Percentiles rank a stretch among this genome's conserved stretches.
Evolutionary conservation across 37 sponge, comb jelly and placozoan genomes (phyloP).

Genomic region (Aplysina aerophoba): DNA sequence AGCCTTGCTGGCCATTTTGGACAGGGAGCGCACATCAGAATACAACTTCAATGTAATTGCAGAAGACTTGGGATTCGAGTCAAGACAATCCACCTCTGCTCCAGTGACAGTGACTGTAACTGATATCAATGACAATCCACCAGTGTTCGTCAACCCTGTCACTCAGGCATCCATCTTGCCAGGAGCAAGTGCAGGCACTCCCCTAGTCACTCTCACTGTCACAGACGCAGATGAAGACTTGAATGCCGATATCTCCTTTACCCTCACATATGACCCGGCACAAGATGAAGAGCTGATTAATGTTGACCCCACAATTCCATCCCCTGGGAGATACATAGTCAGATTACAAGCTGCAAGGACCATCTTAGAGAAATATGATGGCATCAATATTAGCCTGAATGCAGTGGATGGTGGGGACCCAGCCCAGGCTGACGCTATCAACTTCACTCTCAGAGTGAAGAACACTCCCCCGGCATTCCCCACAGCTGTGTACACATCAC

Average conservation of each 20-base stretch:
- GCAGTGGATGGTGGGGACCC: neutral
- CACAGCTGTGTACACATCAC: constrained; percentile 21
- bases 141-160: constrained; percentile 30
- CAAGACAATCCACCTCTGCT: constrained; percentile 7
- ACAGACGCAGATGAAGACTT: constrained; percentile 1
- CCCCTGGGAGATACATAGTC: neutral
- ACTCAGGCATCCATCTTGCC: constrained; percentile 11
- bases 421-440: neutral
- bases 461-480: constrained; percentile 26
- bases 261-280: neutral
- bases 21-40: constrained; percentile 8
- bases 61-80: neutral
- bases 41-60: constrained; percentile 25
- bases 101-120: constrained; percentile 15
- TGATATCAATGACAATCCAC: constrained; percentile 46
- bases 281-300: neutral
- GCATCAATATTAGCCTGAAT: neutral
- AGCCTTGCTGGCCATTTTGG: neutral
- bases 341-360: constrained; percentile 7
- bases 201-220: constrained; percentile 1
- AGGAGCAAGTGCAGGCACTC: constrained; percentile 8
- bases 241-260: constrained; percentile 35
- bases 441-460: neutral
- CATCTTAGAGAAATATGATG: neutral
- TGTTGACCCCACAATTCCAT: neutral